Base-by-base conservation (phyloP, 2,797 vertebrate genomes). In the Trachurus trachurus region DNA sequence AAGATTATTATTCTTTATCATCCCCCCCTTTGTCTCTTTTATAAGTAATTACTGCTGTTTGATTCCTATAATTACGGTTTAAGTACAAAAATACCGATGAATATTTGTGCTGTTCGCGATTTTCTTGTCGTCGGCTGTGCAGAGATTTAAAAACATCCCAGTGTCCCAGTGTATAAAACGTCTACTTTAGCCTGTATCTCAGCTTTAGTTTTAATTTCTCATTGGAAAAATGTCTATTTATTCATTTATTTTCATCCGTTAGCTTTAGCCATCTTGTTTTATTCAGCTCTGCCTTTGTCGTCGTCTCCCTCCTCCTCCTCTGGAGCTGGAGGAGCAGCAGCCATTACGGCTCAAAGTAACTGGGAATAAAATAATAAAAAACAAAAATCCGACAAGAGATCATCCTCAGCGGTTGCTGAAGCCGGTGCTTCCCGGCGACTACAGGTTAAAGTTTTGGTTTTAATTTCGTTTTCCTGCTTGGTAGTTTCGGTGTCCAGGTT, bases 381-480 rank as follows among this genome's bases (percentile, higher is more conserved):
- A 17, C 31, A 34, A 5, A 42, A 11, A 16, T 9, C 47, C 6
- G 10, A 26, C 26, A 26, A 13, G 22, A 5, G 13, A 0, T 9
- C 5, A 6, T 0, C 1, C 1, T 3, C 15, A 0, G 11, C 3
- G 3, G 2, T 8, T 3, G 1, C 12, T 42, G 10, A 1, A 0
- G 31, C 3, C 0, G 5, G 3, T 19, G 34, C 44, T 31, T 0
- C 58, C 4, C 31, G 31, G 31, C 31, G 31, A 34, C 1, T 34
- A 5, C 31, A 13, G 15, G 58, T 2, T 0, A 0, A 21, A 9
- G 56, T 76, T 87, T 82, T 57, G 17, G 22, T 89, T 88, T 86
- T 82, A 39, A 68, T 90, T 88, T 87, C 75, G 63, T 56, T 90
- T 88, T 80, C 70, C 84, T 58, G 65, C 31, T 73, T 0, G 21